phyloP scores from a whole-genome alignment of 2,888 invertebrate species.

The Deladenus siricidicola region DNA sequence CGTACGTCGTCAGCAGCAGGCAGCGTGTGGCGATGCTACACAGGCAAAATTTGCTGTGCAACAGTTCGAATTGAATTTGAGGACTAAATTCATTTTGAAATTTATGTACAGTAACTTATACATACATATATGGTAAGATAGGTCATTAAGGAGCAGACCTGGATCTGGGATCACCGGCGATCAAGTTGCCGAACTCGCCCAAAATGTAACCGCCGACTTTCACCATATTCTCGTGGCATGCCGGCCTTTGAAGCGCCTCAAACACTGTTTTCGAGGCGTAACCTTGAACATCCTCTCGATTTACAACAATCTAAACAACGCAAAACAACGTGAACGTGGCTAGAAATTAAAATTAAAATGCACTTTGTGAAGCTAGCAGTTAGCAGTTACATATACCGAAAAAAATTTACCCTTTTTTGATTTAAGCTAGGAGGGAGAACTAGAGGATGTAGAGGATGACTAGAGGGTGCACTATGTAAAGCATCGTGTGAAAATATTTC shows the following conservation, averaged over 20 bases:
- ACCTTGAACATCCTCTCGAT: constrained; percentile 97
- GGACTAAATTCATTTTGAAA: constrained; percentile 63
- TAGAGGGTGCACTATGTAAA: too few species aligned
- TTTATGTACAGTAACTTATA: neutral
- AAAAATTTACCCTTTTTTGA: too few species aligned
- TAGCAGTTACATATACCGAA: too few species aligned
- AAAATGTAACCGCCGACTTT: constrained; percentile 98
- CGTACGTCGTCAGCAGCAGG: constrained; percentile 88
- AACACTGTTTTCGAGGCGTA: constrained; percentile 99
- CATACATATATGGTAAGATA: neutral
- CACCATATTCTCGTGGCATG: constrained; percentile 99
- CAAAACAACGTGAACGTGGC: too few species aligned
- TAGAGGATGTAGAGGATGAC: too few species aligned
- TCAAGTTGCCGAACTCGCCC: constrained; percentile 97
- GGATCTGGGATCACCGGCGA: constrained; percentile 94
- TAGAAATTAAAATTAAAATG: too few species aligned
- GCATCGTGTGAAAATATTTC: too few species aligned
- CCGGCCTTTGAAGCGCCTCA: constrained; percentile 67
- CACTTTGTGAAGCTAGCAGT: too few species aligned
- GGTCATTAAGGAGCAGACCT: constrained; percentile 52
- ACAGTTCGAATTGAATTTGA: constrained; percentile 87
- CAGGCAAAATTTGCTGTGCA: constrained; percentile 96
- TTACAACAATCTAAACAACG: constrained; percentile 95
- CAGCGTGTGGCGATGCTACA: constrained; percentile 95
- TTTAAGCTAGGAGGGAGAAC: too few species aligned